Evolutionary conservation across 2,888 invertebrate species (phyloP), one percentile per base, ranked within the genome.

Genomic region (Tanytarsus gracilentus): DNA sequence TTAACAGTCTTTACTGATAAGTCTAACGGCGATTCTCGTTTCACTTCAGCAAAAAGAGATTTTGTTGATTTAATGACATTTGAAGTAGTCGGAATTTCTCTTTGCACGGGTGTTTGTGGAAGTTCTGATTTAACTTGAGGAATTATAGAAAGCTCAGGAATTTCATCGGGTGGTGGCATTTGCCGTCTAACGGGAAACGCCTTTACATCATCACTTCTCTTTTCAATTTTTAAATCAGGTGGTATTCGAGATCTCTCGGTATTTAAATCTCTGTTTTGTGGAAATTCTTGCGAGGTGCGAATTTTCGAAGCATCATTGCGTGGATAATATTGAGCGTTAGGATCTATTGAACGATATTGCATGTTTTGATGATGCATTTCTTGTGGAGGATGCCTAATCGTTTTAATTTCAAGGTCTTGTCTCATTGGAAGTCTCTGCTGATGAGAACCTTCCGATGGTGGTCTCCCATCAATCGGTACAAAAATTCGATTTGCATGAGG

Each of bases 1-100:
- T 89, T 84, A 0, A 92, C 85, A 1, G 91, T 92, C 71, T 92
- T 91, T 49, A 92, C 88, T 0, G 92, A 92, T 58, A 93, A 77
- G 74, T 93, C 93, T 62, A 93, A 74, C 0, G 91, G 92, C 8
- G 88, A 89, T 71, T 86, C 86, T 29, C 62, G 56, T 55, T 62
- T 64, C 2, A 51, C 51, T 21, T 40, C 53, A 8, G 25, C 16
- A 39, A 60, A 55, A 14, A 62, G 27, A 14, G 61, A 26, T 16
- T 30, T 44, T 36, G 66, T 14, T 18, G 56, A 56, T 33, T 40
- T 56, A 6, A 44, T 56, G n/a, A 44, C 44, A 23, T 16, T 56
- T 44, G 56, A 40, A 11, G n/a, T 18, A 23, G 36, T 7, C 23
- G 53, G 36, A 23, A 18, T 25, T 23, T 33, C 33, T 16, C 44